A percentile compares a stretch with the other conserved stretches of the same genome.
These are phyloP conservation scores for Lysandra bellargus DNA, from an alignment of 2,888 invertebrate species.

Conservation along the genomic window DNA sequence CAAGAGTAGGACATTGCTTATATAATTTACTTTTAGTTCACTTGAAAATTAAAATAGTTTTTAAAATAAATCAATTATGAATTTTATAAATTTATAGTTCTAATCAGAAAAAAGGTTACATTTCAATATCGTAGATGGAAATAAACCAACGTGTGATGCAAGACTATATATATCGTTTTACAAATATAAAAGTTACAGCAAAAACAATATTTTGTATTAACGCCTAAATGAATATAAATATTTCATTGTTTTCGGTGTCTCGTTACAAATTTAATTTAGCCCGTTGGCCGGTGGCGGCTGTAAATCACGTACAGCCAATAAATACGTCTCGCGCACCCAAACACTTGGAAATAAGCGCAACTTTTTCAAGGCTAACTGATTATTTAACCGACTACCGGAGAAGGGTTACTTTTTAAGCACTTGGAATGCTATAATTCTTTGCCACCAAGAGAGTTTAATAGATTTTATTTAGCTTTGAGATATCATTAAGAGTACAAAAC, in stretches of 20 bases:
- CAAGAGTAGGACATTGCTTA: no score
- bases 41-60: no score
- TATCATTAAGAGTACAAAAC: no score
- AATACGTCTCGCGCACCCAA: conserved; percentile 22
- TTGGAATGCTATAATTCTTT: no score
- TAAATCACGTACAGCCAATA: conserved; percentile 25
- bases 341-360: conserved; percentile 21
- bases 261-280: conserved; percentile 30
- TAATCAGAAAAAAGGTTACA: no score
- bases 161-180: not conserved
- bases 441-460: no score
- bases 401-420: not conserved
- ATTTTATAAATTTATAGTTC: no score
- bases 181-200: not conserved
- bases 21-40: no score
- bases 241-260: conserved; percentile 29
- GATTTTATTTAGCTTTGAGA: no score
- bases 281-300: not conserved
- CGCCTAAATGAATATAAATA: conserved; percentile 16
- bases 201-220: conserved; percentile 25
- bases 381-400: not conserved
- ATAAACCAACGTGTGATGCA: not conserved
- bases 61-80: no score
- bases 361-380: conserved; percentile 17
- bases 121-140: not conserved